These are phyloP conservation scores for Onthophagus taurus DNA, from an alignment of 1,140 invertebrate species.

Conservation along the genomic window DNA sequence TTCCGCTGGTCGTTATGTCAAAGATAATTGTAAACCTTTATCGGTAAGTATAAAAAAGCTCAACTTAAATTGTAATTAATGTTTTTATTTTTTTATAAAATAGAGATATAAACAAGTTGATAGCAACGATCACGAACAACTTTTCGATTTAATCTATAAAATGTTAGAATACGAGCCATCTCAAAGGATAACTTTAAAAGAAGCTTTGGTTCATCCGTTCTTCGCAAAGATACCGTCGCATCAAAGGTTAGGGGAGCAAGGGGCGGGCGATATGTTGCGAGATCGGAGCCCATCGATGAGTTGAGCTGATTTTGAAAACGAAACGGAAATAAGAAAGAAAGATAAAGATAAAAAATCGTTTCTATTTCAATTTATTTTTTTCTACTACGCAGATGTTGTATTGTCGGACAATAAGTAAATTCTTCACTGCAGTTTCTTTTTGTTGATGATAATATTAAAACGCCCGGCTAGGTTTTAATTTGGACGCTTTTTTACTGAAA, in stretches of 20 bases:
- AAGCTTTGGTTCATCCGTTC: conserved; percentile 88
- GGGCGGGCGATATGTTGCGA: conserved; percentile 41
- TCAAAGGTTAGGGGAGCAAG: conserved; percentile 54
- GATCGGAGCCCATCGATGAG: conserved; percentile 51
- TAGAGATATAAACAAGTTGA: conserved; percentile 86
- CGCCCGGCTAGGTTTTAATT: too few relatives aligned
- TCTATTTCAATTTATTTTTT: neutral
- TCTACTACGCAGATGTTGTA: neutral
- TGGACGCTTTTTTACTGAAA: too few relatives aligned
- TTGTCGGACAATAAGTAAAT: neutral
- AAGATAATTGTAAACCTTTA: conserved; percentile 95
- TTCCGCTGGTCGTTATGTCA: conserved; percentile 91
- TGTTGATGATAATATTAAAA: too few relatives aligned
- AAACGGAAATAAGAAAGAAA: neutral
- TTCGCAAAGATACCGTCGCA: conserved; percentile 75
- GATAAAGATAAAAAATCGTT: neutral
- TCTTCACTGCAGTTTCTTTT: neutral
- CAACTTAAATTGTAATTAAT: neutral
- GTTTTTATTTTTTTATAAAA: neutral
- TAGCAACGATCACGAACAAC: conserved; percentile 80
- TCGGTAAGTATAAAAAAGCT: conserved; percentile 48
- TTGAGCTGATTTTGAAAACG: neutral
- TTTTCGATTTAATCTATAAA: conserved; percentile 89
- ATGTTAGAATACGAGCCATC: conserved; percentile 97
- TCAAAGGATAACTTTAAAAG: conserved; percentile 77